phyloP scores from a whole-genome alignment of 2,888 invertebrate species.

The Ectobius pallidus region DNA sequence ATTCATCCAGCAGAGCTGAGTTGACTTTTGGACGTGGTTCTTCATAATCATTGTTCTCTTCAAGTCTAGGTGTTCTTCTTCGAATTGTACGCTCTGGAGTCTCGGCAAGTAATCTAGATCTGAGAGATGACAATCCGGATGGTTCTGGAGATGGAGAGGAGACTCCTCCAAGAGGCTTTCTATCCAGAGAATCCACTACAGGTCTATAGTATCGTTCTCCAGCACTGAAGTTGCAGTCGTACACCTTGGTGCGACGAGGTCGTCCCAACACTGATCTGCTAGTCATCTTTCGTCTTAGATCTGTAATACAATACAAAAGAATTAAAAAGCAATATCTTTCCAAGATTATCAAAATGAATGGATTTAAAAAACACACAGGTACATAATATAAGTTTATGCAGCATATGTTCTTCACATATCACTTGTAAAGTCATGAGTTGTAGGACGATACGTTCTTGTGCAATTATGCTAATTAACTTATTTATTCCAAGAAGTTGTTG shows the following conservation, averaged over 20 bases:
- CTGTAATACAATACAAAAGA: too few relatives aligned
- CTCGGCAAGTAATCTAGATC: not conserved
- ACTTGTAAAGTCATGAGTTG: too few relatives aligned
- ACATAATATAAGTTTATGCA: too few relatives aligned
- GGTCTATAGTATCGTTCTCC: constrained; percentile 84
- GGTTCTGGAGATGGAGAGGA: constrained; percentile 12
- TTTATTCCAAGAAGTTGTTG: too few relatives aligned
- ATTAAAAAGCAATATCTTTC: too few relatives aligned
- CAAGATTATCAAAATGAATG: too few relatives aligned
- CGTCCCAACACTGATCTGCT: constrained; percentile 52
- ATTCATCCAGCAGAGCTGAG: constrained; percentile 40
- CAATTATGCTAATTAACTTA: too few relatives aligned
- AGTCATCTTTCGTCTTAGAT: not conserved
- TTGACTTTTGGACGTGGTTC: constrained; percentile 31
- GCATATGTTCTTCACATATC: too few relatives aligned
- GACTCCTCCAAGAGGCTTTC: constrained; percentile 64
- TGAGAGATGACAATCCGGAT: constrained; percentile 3
- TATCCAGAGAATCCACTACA: constrained; percentile 75
- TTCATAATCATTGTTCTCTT: constrained; percentile 30
- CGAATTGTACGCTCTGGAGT: not conserved
- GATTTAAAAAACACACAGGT: too few relatives aligned
- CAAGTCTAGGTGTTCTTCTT: constrained; percentile 47
- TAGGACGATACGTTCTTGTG: too few relatives aligned
- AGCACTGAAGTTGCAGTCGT: constrained; percentile 85
- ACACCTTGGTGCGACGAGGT: constrained; percentile 76